phyloP scores from a whole-genome alignment of 2,888 invertebrate genomes.

The Drosophila monieri region DNA sequence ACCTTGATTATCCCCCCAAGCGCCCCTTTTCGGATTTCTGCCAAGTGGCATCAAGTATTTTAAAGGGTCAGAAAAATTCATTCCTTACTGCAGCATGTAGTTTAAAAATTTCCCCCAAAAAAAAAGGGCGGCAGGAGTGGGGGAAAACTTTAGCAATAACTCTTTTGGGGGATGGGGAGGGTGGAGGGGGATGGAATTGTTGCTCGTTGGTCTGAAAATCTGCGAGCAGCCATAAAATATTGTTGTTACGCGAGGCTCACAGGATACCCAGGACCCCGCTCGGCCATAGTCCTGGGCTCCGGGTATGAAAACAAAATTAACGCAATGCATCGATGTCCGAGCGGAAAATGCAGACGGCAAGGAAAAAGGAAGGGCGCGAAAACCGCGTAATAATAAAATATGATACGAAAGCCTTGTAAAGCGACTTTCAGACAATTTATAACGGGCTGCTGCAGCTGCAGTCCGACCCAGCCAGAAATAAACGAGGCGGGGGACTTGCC shows the following conservation, averaged over 20 bases:
- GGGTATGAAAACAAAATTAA: slow-evolving; percentile 65
- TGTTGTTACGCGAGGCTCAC: slow-evolving; percentile 29
- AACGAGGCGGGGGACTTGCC: background rate
- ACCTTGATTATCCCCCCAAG: slow-evolving; percentile 28
- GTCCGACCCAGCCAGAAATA: slow-evolving; percentile 1
- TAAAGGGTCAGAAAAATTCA: slow-evolving; percentile 30
- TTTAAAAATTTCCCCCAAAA: slow-evolving; percentile 37
- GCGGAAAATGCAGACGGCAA: slow-evolving; percentile 11
- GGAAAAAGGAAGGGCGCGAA: slow-evolving; percentile 34
- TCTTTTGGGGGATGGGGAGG: slow-evolving; percentile 26
- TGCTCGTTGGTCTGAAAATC: slow-evolving; percentile 53
- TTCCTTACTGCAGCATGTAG: slow-evolving; percentile 29
- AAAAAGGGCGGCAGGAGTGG: slow-evolving; percentile 33
- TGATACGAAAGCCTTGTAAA: slow-evolving; percentile 71
- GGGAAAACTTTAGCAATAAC: slow-evolving; percentile 62
- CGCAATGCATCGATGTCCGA: slow-evolving; percentile 65
- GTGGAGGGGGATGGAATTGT: slow-evolving; percentile 22
- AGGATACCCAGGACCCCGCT: background rate
- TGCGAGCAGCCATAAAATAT: slow-evolving; percentile 66
- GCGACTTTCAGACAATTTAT: slow-evolving; percentile 73
- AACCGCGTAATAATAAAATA: slow-evolving; percentile 73
- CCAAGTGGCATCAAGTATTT: slow-evolving; percentile 54
- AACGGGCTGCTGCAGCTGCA: slow-evolving; percentile 40
- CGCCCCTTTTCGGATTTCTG: slow-evolving; percentile 8
- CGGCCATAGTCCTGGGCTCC: background rate